Conservation (phyloP, 2,113 vertebrate genomes). For the Rhinoptilus africanus region DNA sequence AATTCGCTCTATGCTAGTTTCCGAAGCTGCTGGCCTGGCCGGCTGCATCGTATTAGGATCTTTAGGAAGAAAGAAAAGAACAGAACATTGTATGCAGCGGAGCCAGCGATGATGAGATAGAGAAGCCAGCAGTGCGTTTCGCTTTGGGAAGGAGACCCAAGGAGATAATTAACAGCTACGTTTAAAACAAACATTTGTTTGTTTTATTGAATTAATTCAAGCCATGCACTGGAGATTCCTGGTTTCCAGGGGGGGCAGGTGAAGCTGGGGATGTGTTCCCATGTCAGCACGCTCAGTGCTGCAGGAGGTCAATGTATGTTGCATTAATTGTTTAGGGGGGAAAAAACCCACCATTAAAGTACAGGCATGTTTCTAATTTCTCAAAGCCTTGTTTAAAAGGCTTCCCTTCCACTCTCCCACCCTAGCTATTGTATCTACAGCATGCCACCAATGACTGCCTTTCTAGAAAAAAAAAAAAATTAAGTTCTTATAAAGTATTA, state of each 20-base stretch:
- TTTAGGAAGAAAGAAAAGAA: slow-evolving; percentile 56
- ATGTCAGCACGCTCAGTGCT: background rate
- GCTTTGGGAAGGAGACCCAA: slow-evolving; percentile 11
- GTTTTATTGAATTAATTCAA: slow-evolving; percentile 3
- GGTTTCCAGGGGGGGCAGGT: slow-evolving; percentile 28
- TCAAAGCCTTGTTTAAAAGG: background rate
- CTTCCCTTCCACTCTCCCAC: background rate
- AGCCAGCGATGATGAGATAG: slow-evolving; percentile 40
- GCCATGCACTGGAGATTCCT: background rate
- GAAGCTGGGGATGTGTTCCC: slow-evolving; percentile 5
- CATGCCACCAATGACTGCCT: background rate
- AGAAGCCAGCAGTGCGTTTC: background rate
- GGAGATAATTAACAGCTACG: slow-evolving; percentile 25
- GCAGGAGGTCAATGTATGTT: background rate
- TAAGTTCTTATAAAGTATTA: too few relatives aligned
- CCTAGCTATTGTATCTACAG: slow-evolving; percentile 3
- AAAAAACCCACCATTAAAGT: background rate
- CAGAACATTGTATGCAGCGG: slow-evolving; percentile 36
- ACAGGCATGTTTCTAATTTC: slow-evolving; percentile 23
- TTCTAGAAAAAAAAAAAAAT: background rate
- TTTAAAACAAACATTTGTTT: slow-evolving; percentile 54
- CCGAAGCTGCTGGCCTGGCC: slow-evolving; percentile 50
- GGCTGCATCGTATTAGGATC: slow-evolving; percentile 44
- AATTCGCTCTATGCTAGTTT: slow-evolving; percentile 43
- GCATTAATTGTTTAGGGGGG: background rate